These are phyloP conservation scores for Drepana falcataria DNA, from an alignment of 2,888 invertebrate genomes.

Conservation along the genomic window DNA sequence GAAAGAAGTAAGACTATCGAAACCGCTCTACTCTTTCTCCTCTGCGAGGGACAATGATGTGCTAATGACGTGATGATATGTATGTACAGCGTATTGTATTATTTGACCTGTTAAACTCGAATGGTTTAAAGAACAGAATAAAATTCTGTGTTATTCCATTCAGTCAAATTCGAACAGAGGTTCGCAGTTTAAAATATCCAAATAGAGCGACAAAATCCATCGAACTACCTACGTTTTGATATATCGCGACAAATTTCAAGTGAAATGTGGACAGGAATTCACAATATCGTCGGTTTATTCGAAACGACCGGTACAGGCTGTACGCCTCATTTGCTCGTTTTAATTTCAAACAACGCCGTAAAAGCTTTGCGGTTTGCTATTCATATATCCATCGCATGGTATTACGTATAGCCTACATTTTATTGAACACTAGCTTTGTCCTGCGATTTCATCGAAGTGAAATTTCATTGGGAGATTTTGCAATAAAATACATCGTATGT, in stretches of 20 bases:
- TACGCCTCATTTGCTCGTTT: constrained; percentile 6
- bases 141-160: too few species aligned
- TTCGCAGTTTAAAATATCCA: not conserved
- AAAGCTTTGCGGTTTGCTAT: constrained; percentile 8
- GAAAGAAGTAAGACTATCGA: too few species aligned
- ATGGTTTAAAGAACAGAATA: too few species aligned
- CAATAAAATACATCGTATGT: too few species aligned
- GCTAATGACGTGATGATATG: too few species aligned
- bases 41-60: too few species aligned
- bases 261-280: not conserved
- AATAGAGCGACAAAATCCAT: not conserved
- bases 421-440: not conserved
- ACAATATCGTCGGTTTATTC: not conserved
- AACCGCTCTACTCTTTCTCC: too few species aligned
- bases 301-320: not conserved
- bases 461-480: too few species aligned
- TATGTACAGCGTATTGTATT: too few species aligned
- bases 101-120: too few species aligned
- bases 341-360: constrained; percentile 3
- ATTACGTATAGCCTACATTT: not conserved
- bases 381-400: not conserved
- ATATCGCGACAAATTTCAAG: not conserved
- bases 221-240: not conserved
- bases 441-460: too few species aligned
- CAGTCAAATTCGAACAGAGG: not conserved